Base-by-base conservation (phyloP, 1,140 invertebrate genomes). In the Drosophila yakuba region DNA sequence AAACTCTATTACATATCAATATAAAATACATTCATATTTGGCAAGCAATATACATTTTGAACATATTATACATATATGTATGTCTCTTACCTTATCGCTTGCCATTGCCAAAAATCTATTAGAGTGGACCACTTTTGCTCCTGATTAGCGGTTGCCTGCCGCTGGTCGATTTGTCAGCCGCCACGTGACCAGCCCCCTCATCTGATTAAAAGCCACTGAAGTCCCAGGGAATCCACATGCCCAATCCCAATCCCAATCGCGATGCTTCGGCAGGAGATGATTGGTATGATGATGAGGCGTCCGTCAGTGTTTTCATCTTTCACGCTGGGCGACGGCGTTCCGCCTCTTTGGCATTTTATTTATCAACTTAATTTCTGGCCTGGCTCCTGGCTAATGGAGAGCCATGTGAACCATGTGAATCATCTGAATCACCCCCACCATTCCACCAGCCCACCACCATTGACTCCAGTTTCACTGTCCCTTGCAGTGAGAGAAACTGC, bases 361-460 rank as follows among this genome's bases (percentile, higher is more conserved):
- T 88, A 83, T 84, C 80, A 89, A 89, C 76, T 89, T 89, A 88
- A 88, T 89, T 89, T 80, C 47, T 41, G 60, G 59, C 63, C 75
- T 64, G 82, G 66, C 78, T 86, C 81, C 48, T 17, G 43, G 74
- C 83, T 88, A 88, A 88, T 88, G 75, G 83, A 82, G 63, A 43
- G 25, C 28, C 43, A 44, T 43, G 25, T 43, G 25, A 43, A 17
- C 28, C 25, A 45, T 35, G 48, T 6, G 48, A 51, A 51, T n/a
- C 44, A 48, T 32, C 58, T 6, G 48, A 51, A 51, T n/a, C 44
- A 48, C 44, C 58, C 57, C 47, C 58, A 60, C 17, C 32, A 44
- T 4, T 17, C 17, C 15, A 44, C 15, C 10, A 10, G n/a, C 25
- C 62, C 48, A 38, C 56, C 25, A 47, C 35, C 55, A 32, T 7